A percentile compares a stretch with the other conserved stretches of the same genome.
Conservation (phyloP, 2,888 invertebrate genomes). For the Oscheius sp. region DNA sequence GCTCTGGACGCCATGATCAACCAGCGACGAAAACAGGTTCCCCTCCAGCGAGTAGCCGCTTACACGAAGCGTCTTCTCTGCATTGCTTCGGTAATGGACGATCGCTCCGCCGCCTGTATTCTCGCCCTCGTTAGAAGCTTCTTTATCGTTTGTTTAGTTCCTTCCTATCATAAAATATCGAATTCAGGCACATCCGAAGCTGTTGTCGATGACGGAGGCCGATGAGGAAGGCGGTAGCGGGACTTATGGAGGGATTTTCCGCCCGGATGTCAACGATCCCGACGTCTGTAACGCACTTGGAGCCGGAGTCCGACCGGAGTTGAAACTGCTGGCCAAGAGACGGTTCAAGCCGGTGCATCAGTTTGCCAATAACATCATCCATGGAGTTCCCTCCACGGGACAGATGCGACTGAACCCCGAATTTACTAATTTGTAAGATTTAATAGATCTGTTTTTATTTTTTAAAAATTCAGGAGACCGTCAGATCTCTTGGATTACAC, state of each 20-base stretch:
- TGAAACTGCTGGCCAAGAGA: constrained; percentile 57
- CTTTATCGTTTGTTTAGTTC: constrained; percentile 47
- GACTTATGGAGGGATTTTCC: constrained; percentile 55
- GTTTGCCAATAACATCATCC: constrained; percentile 59
- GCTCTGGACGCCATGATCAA: constrained; percentile 68
- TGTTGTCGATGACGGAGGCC: constrained; percentile 61
- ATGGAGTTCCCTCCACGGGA: constrained; percentile 59
- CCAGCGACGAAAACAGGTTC: constrained; percentile 61
- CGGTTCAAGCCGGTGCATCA: constrained; percentile 46
- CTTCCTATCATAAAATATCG: neutral
- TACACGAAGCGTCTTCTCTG: constrained; percentile 67
- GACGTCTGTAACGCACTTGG: constrained; percentile 65
- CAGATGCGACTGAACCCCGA: constrained; percentile 51
- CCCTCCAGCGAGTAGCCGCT: constrained; percentile 66
- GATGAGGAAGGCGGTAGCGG: constrained; percentile 55
- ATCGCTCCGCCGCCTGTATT: constrained; percentile 55
- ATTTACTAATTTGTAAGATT: constrained; percentile 41
- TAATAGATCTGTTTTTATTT: neutral
- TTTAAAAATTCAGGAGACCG: constrained; percentile 47
- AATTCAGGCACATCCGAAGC: constrained; percentile 64
- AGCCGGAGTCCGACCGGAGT: constrained; percentile 58
- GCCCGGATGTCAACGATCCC: constrained; percentile 68
- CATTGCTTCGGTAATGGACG: constrained; percentile 61
- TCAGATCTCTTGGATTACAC: constrained; percentile 44
- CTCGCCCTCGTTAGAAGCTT: constrained; percentile 60